phyloP scores from a whole-genome alignment of 2,888 invertebrate genomes.

The Chrysomela aeneicollis region DNA sequence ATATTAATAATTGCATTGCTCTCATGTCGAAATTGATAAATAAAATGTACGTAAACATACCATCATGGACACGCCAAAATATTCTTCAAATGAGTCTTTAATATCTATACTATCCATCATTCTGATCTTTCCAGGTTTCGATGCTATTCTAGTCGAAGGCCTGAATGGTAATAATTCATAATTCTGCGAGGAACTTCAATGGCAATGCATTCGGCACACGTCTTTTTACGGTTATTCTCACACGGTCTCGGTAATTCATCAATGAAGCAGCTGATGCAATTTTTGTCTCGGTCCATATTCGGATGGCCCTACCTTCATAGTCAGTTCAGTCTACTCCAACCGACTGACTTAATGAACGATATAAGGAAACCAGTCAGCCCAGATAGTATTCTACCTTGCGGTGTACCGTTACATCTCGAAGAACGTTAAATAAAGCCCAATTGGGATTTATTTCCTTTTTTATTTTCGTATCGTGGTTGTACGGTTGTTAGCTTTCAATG shows the following conservation, averaged over 20 bases:
- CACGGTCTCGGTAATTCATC: slow-evolving; percentile 19
- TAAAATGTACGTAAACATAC: no score
- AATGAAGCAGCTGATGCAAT: slow-evolving; percentile 24
- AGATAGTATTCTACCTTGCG: slow-evolving; percentile 23
- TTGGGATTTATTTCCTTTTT: slow-evolving; percentile 16
- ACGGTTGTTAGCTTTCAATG: slow-evolving; percentile 1
- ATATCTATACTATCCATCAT: no score
- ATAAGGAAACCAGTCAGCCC: slow-evolving; percentile 28
- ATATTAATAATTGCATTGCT: no score
- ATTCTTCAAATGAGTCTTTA: no score
- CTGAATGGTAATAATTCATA: no score
- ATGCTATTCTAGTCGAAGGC: no score
- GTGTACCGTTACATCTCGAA: slow-evolving; percentile 28
- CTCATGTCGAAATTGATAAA: no score
- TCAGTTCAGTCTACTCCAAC: slow-evolving; percentile 11
- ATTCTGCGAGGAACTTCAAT: no score
- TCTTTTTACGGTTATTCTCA: slow-evolving; percentile 3
- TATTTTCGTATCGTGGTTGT: slow-evolving; percentile 21
- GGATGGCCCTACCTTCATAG: slow-evolving; percentile 20
- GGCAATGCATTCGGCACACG: no score
- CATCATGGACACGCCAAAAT: no score
- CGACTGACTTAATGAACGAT: slow-evolving; percentile 33
- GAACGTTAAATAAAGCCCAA: slow-evolving; percentile 26
- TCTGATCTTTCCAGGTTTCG: no score
- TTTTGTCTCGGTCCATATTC: slow-evolving; percentile 26